phyloP scores from a whole-genome alignment of 2,113 vertebrate species.

The Brienomyrus brachyistius region DNA sequence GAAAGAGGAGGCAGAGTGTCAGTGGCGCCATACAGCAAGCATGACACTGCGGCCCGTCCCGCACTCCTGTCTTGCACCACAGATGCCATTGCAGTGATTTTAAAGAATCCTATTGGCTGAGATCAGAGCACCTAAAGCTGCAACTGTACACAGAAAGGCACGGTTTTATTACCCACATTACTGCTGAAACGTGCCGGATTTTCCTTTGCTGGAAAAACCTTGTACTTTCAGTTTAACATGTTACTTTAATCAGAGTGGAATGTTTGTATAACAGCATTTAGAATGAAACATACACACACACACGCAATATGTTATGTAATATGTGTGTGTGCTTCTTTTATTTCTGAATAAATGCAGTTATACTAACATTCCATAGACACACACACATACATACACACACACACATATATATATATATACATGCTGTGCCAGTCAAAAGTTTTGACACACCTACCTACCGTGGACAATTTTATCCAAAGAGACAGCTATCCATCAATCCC shows the following conservation, averaged over 20 bases:
- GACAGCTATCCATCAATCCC: not conserved
- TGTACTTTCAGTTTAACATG: not conserved
- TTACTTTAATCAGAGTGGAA: not conserved
- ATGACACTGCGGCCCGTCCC: not conserved
- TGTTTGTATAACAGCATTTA: not conserved
- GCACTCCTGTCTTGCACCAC: not conserved
- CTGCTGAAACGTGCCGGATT: not conserved
- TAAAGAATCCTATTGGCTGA: not conserved
- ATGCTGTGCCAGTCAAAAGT: too few relatives aligned
- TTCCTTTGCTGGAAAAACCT: not conserved
- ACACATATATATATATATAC: too few relatives aligned
- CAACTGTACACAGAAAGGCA: not conserved
- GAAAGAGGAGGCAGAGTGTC: conserved; percentile 31
- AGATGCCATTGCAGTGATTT: not conserved
- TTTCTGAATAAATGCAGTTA: too few relatives aligned
- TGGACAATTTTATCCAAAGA: not conserved
- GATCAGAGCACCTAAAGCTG: not conserved
- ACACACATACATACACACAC: too few relatives aligned
- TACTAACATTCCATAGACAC: not conserved
- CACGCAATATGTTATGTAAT: not conserved
- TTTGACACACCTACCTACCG: not conserved
- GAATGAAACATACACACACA: not conserved
- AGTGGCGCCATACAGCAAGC: conserved; percentile 11
- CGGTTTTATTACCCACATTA: not conserved
- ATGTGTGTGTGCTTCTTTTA: too few relatives aligned